A percentile compares a stretch with the other conserved stretches of the same genome.
Evolutionary conservation across 1,140 invertebrate species (phyloP).

Genomic region (Drosophila sp.): DNA sequence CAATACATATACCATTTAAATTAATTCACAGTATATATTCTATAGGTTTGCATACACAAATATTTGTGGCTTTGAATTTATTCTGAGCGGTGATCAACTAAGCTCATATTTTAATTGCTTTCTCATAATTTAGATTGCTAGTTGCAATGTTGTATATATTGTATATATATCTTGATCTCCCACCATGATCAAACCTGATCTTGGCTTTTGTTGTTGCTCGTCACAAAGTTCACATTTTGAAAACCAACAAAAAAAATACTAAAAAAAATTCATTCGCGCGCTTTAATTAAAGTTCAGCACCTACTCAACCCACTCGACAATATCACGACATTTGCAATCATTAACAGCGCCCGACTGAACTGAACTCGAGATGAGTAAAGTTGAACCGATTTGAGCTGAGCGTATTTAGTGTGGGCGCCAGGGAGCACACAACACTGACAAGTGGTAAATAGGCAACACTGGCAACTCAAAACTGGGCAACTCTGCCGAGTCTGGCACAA

Average conservation of each 20-base stretch:
- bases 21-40: too few species aligned
- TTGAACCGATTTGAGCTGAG: slow-evolving; percentile 9
- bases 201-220: slow-evolving; percentile 10
- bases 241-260: slow-evolving; percentile 27
- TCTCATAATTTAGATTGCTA: neutral
- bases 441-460: slow-evolving; percentile 7
- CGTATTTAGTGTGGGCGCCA: slow-evolving; percentile 19
- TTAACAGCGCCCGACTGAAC: slow-evolving; percentile 40
- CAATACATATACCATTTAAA: too few species aligned
- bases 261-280: slow-evolving; percentile 27
- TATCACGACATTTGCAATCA: slow-evolving; percentile 67
- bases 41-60: too few species aligned
- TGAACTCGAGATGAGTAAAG: slow-evolving; percentile 9
- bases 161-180: slow-evolving; percentile 29
- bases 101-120: slow-evolving; percentile 15
- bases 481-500: too few species aligned
- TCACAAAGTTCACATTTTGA: slow-evolving; percentile 48
- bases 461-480: neutral
- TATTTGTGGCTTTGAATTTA: neutral
- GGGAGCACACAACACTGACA: neutral
- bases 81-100: neutral
- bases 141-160: neutral
- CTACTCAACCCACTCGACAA: slow-evolving; percentile 50
- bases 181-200: slow-evolving; percentile 35
- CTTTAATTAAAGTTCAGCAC: slow-evolving; percentile 65